Base-by-base conservation (phyloP, 2,888 invertebrate species). In the Amiota communis region DNA sequence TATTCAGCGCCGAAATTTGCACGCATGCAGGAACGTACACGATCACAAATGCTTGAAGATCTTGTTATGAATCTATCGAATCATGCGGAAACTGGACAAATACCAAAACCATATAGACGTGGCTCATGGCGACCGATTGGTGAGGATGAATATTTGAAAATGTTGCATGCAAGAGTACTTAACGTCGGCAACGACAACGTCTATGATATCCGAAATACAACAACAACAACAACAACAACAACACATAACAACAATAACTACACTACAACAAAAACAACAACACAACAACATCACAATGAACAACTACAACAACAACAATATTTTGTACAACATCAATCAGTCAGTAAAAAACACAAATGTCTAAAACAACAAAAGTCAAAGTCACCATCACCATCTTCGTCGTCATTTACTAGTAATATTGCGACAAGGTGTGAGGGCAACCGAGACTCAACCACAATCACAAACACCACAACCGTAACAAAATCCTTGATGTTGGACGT, bases 1-100 rank as follows among this genome's bases (percentile, higher is more conserved):
- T 97, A 97, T 88, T 97, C 97, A 0, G 97, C 97, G 1, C 97
- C 97, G 0, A 97, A 97, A 90, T 97, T 97, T 87, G 97, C 97
- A 0, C 91, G 97, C 80, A 97, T 97, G 97, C 96, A 97, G 89
- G 97, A 97, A 86, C 91, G 97, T 75, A 97, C 97, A 0, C 92
- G 97, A 51, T 96, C 95, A 76, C 97, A 97, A 90, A 97, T 97
- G 97, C 91, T 97, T 51, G 97, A 97, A 89, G 97, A 97, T 87
- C 95, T 97, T 75, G 97, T 97, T 10, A 97, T 97, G 79, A 97
- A 97, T 90, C 90, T 97, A 81, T 96, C 96, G 81, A 97, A 97
- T 90, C 97, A 97, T 87, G 97, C 96, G 0, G 97, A 97, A 90
- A 97, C 97, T 61, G 97, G 97, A 75, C 97, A 97, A 90, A 97